Evolutionary conservation across 1,140 invertebrate species (phyloP), one percentile per base, ranked within the genome.

Genomic region (Megalonaias nervosa): DNA sequence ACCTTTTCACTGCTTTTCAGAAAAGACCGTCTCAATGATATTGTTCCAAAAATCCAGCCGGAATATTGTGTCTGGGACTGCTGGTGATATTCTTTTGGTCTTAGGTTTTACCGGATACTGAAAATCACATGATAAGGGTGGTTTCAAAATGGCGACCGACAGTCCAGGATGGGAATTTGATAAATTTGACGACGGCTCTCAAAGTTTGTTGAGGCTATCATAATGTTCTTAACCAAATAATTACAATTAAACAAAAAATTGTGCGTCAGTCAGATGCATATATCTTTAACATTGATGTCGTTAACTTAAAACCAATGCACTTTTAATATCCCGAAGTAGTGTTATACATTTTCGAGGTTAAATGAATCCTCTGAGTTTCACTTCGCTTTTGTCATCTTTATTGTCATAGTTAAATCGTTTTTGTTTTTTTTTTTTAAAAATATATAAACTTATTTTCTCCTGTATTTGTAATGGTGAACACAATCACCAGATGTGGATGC

Each of bases 171-270:
- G 90, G 90, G 84, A 91, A 73, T 89, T 90, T 68, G 89, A 90
- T 74, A 90, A 89, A 78, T 89, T 91, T 74, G 90, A 91, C 67
- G 90, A 90, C 78, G 89, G 88, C 65, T 90, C 89, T 74, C 67
- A 88, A 57, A 89, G 90, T 91, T 86, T 84, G 88, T 85, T 48
- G 38, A 48, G 38, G 38, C 38, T 48, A 48, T 11, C 6, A 9
- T 9, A 0, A 48, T 48, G 9, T 48, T 9, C 9, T 48, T 48
- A 48, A 9, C 38, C 0, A 48, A 48, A 48, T 48, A 48, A 11
- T 48, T 48, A 9, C 38, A 48, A 48, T 48, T 48, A 6, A 48
- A 48, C 38, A 48, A 48, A 48, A 48, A 11, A 67, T 23, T 31
- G 55, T 57, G 13, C 56, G 23, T 48, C 5, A 38, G n/a, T 38